Conservation (phyloP, 2,888 invertebrate species). For the Petrolisthes manimaculis region DNA sequence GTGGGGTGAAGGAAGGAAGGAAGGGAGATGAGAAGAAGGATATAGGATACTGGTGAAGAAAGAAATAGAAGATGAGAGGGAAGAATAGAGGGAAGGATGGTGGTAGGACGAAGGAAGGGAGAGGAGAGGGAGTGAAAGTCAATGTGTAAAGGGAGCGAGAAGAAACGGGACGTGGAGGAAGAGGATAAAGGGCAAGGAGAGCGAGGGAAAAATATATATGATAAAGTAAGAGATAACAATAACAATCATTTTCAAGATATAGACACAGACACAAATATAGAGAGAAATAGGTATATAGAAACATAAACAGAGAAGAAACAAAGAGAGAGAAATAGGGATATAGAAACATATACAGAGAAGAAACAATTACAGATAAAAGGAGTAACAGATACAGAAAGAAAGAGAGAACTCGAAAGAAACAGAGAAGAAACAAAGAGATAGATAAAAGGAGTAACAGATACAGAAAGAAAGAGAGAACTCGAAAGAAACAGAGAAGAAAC, state of each 20-base stretch:
- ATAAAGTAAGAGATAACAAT: not conserved
- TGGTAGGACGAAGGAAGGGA: not conserved
- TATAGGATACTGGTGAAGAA: not conserved
- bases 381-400: not conserved
- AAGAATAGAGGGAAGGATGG: no score
- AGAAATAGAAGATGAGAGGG: not conserved
- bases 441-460: not conserved
- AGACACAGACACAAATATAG: not conserved
- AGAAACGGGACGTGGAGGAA: not conserved
- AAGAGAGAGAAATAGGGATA: not conserved
- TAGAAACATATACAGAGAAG: not conserved
- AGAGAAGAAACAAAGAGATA: not conserved
- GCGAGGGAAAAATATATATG: not conserved
- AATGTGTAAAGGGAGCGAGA: not conserved
- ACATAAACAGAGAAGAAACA: not conserved
- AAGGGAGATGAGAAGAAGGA: not conserved
- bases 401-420: not conserved
- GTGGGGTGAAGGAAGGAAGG: not conserved
- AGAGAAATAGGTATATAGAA: not conserved
- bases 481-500: not conserved
- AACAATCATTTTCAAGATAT: no score
- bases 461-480: not conserved
- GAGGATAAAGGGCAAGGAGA: not conserved
- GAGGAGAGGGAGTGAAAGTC: not conserved
- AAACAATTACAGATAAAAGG: not conserved